These are phyloP conservation scores for Hyposoter dolosus DNA, from an alignment of 2,888 invertebrate species.

Conservation along the genomic window DNA sequence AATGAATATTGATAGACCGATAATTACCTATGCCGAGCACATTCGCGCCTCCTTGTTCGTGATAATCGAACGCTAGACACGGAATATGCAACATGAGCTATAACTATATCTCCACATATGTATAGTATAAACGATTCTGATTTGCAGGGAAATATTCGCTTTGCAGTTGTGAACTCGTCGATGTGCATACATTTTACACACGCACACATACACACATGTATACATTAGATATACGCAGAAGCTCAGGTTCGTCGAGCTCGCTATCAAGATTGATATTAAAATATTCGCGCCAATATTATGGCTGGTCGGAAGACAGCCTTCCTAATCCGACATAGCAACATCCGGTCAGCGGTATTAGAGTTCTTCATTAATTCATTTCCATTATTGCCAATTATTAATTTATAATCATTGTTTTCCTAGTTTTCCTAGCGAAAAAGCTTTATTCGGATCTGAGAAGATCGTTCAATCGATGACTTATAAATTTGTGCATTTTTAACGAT, in stretches of 20 bases:
- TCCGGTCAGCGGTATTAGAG: slow-evolving; percentile 43
- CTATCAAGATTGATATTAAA: slow-evolving; percentile 65
- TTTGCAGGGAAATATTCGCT: slow-evolving; percentile 68
- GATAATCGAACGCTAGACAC: slow-evolving; percentile 63
- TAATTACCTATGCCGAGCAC: slow-evolving; percentile 72
- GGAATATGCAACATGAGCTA: slow-evolving; percentile 62
- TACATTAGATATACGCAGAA: slow-evolving; percentile 18
- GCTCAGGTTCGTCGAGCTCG: slow-evolving; percentile 54
- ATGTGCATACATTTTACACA: slow-evolving; percentile 25
- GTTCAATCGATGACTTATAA: no score
- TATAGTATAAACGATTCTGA: slow-evolving; percentile 48
- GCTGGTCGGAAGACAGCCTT: slow-evolving; percentile 48
- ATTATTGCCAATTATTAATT: background rate
- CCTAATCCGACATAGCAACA: slow-evolving; percentile 34
- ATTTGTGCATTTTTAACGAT: no score
- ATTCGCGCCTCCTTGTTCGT: slow-evolving; percentile 68
- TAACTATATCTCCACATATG: slow-evolving; percentile 26
- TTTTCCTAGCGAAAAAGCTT: background rate
- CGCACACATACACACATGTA: slow-evolving; percentile 5
- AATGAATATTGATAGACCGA: slow-evolving; percentile 74
- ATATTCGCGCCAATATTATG: slow-evolving; percentile 64
- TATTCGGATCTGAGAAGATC: no score
- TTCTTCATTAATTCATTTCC: slow-evolving; percentile 33
- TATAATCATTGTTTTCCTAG: background rate
- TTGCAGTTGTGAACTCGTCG: slow-evolving; percentile 54